Percentiles rank a stretch among this genome's conserved stretches.
Evolutionary conservation across 2,113 vertebrate genomes (phyloP).

Genomic region (Rallus limicola): DNA sequence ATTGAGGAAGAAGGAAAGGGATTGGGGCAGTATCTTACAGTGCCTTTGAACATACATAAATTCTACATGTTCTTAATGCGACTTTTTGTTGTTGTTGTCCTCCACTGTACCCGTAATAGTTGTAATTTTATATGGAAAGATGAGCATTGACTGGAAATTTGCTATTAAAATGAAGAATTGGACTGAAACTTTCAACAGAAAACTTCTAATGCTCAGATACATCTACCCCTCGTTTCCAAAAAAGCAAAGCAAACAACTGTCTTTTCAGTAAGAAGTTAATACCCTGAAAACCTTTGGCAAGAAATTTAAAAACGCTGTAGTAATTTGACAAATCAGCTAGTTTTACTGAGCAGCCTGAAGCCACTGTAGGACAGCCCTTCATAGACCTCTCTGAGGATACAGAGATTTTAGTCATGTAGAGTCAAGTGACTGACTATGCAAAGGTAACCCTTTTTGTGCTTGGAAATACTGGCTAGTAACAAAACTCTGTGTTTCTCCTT

Average conservation of each 20-base stretch:
- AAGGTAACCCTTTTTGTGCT: neutral
- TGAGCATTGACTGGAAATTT: neutral
- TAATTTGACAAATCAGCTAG: neutral
- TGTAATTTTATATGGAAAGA: neutral
- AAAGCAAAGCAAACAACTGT: neutral
- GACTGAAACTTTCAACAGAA: neutral
- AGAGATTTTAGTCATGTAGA: neutral
- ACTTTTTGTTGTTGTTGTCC: neutral
- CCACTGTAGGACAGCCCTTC: neutral
- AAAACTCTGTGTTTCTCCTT: neutral
- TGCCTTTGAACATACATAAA: neutral
- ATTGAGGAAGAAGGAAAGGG: neutral
- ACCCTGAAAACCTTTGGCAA: neutral
- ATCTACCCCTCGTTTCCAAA: neutral
- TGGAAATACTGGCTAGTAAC: neutral
- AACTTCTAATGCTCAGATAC: neutral
- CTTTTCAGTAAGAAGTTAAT: neutral
- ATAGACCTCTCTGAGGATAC: neutral
- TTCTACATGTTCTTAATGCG: accelerated
- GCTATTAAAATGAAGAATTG: neutral
- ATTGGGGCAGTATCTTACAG: neutral
- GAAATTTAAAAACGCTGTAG: neutral
- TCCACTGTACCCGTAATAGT: neutral
- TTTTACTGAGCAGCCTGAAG: neutral
- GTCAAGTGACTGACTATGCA: neutral